Base-by-base conservation (phyloP, 64 coral and sea anemone genomes). In the Stichodactyla mertensii region DNA sequence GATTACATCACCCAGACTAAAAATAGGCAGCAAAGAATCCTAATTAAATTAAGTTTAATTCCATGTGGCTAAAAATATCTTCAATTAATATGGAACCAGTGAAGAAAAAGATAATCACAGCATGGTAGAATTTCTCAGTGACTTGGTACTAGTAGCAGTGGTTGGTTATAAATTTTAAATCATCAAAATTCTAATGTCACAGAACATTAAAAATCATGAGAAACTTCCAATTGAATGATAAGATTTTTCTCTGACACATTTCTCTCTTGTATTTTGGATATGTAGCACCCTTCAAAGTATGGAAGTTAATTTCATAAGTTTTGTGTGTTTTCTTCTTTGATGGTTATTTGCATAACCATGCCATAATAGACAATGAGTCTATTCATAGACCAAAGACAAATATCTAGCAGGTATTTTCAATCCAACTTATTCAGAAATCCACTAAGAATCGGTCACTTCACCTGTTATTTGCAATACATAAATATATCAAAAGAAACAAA, bases 81-180 rank as follows among this genome's bases (percentile, higher is more conserved):
- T 31, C 11, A 74, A 74, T 74, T 23, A 74, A 74, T 28, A 13
- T 74, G 24, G 24, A 74, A 74, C 24, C 69, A 74, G 23, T 14
- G 11, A 11, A 23, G 24, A 19, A 74, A 74, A 71, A 74, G 27
- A 74, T 11, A 31, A 74, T 74, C 69, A 74, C 69, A 74, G 69
- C 69, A 74, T 74, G 69, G 10, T 27, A 74, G 69, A 74, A 74
- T 74, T 12, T n/a, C 69, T 74, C 24, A 74, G 69, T 74, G 69
- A 74, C 11, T 74, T 74, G 69, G 69, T 74, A 45, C 36, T 45
- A 45, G 36, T 45, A 45, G 3, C 36, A 31, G 69, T 3, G 16
- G 62, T 74, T 74, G 26, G 69, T 74, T 26, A 74, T 74, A 74
- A 74, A 74, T 28, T 31, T 74, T 74, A 74, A 74, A 74, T 74